phyloP scores from a whole-genome alignment of 2,113 vertebrate genomes.

The Protobothrops mucrosquamatus region DNA sequence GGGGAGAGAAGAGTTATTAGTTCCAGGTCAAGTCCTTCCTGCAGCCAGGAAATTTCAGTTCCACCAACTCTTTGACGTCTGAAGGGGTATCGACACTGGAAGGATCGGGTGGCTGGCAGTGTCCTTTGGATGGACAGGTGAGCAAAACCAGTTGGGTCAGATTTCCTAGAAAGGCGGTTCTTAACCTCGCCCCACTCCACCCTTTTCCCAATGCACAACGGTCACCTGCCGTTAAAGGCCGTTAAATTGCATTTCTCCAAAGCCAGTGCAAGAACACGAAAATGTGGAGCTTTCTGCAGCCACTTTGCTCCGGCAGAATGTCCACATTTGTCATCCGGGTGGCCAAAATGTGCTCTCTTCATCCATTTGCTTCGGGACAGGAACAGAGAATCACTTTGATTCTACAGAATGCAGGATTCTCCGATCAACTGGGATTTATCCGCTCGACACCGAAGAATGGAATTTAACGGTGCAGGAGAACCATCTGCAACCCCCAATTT shows the following conservation, averaged over 20 bases:
- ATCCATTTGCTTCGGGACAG: not conserved
- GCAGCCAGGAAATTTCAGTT: not conserved
- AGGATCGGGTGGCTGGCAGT: not conserved
- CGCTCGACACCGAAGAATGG: not conserved
- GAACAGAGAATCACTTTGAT: not conserved
- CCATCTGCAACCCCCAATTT: not conserved
- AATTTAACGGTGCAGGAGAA: not conserved
- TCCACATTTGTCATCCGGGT: not conserved
- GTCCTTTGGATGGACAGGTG: not conserved
- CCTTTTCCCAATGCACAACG: not conserved
- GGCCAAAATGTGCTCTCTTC: not conserved
- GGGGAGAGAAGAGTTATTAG: not conserved
- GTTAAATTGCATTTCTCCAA: not conserved
- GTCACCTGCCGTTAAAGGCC: not conserved
- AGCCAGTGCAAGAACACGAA: not conserved
- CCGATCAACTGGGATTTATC: not conserved
- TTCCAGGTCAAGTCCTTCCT: not conserved
- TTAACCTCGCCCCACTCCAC: not conserved
- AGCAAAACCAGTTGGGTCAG: not conserved
- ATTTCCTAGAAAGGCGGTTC: not conserved
- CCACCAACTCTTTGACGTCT: not conserved
- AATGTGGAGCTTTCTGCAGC: not conserved
- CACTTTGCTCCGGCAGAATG: not conserved
- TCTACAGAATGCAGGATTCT: not conserved
- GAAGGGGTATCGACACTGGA: not conserved